Evolutionary conservation across 2,888 invertebrate species (phyloP).

Genomic region (Stratiomys singularior): DNA sequence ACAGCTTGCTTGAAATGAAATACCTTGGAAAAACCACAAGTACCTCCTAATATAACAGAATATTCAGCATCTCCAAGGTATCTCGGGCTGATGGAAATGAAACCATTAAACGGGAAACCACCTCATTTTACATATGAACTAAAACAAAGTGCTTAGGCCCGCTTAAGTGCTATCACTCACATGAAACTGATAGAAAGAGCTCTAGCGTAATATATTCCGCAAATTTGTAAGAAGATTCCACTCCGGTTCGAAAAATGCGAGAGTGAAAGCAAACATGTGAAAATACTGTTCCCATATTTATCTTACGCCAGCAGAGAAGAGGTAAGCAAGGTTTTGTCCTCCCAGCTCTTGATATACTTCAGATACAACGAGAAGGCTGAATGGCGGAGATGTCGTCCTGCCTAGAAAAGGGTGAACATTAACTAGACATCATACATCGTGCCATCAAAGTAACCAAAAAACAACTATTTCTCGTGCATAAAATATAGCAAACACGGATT

Average conservation of each 20-base stretch:
- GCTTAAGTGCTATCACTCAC: not conserved
- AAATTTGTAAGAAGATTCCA: slow-evolving; percentile 1
- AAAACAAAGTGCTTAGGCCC: not conserved
- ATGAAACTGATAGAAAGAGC: slow-evolving; percentile 10
- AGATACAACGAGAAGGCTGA: not conserved
- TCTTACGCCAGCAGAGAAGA: not conserved
- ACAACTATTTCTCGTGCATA: not conserved
- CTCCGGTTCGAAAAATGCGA: not conserved
- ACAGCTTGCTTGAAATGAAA: not conserved
- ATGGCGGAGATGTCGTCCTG: not conserved
- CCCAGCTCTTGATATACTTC: not conserved
- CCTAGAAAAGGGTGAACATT: slow-evolving; percentile 33
- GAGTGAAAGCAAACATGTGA: not conserved
- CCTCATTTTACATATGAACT: slow-evolving; percentile 5
- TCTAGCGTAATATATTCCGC: not conserved
- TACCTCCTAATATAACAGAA: not conserved
- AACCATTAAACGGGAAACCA: not conserved
- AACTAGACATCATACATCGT: slow-evolving; percentile 25
- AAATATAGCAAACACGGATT: not conserved
- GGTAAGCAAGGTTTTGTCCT: not conserved
- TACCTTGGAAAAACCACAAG: not conserved
- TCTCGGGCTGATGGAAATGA: not conserved
- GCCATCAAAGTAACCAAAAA: slow-evolving; percentile 36
- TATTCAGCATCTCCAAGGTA: not conserved
- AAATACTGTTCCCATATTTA: slow-evolving; percentile 5